Conservation (phyloP, 2,888 invertebrate genomes). For the Eucriotettix oculatus region DNA sequence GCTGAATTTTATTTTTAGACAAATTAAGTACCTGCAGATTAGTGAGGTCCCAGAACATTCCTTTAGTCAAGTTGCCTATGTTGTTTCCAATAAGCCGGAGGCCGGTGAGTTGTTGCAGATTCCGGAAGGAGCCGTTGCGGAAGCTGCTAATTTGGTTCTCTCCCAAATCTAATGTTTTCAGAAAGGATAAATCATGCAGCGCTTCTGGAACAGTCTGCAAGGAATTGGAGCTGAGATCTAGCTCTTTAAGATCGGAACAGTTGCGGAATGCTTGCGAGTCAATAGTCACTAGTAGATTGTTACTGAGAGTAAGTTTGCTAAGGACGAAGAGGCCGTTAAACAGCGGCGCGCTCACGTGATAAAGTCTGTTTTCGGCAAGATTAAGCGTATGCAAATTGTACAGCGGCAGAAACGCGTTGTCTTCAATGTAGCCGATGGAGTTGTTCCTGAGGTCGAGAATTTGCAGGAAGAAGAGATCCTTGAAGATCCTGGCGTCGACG, state of each 20-base stretch:
- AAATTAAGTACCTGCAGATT: conserved; percentile 73
- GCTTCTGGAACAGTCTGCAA: conserved; percentile 67
- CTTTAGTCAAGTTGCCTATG: conserved; percentile 65
- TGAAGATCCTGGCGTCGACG: conserved; percentile 69
- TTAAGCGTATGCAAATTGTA: conserved; percentile 82
- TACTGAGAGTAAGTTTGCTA: conserved; percentile 69
- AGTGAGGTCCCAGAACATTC: conserved; percentile 75
- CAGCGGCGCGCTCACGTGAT: conserved; percentile 61
- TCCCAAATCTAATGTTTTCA: conserved; percentile 79
- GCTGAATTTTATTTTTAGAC: conserved; percentile 76
- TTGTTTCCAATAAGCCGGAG: conserved; percentile 79
- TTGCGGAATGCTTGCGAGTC: conserved; percentile 72
- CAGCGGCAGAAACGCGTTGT: conserved; percentile 70
- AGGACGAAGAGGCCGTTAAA: conserved; percentile 73
- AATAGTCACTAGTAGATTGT: conserved; percentile 64
- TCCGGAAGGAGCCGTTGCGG: conserved; percentile 68
- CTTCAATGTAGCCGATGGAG: conserved; percentile 74
- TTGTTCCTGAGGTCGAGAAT: conserved; percentile 74
- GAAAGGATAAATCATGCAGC: conserved; percentile 58
- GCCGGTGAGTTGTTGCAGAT: conserved; percentile 72
- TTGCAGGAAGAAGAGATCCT: conserved; percentile 72
- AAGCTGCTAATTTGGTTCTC: conserved; percentile 79
- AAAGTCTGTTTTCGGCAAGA: conserved; percentile 70
- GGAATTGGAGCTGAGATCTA: conserved; percentile 77
- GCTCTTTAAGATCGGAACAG: conserved; percentile 72